A percentile compares a stretch with the other conserved stretches of the same genome.
Evolutionary conservation across 2,113 vertebrate species (phyloP).

Genomic region (Cavia aperea): DNA sequence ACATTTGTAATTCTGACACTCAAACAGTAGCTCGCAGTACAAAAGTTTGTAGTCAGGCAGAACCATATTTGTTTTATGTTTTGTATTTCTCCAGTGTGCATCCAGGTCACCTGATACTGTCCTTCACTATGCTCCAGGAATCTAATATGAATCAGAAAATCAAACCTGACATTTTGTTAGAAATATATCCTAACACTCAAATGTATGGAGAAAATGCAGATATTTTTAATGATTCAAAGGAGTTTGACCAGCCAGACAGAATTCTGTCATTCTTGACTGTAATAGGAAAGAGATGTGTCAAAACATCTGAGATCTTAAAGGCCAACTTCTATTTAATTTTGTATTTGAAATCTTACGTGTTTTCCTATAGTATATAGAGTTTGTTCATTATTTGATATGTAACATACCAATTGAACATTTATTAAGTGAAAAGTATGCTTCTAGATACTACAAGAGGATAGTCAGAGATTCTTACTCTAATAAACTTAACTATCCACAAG

Average conservation of each 20-base stretch:
- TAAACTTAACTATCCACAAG: conserved; percentile 9
- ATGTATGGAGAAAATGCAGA: not conserved
- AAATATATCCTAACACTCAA: not conserved
- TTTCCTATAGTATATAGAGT: not conserved
- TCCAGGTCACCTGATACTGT: not conserved
- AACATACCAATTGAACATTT: not conserved
- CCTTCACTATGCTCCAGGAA: conserved; percentile 30
- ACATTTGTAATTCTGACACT: not conserved
- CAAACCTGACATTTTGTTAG: conserved; percentile 14
- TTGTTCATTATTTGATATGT: not conserved
- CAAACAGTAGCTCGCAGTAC: not conserved
- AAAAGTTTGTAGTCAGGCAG: not conserved
- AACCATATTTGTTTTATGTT: not conserved
- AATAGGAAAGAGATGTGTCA: not conserved
- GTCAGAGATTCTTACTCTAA: conserved; percentile 1
- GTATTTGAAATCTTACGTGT: not conserved
- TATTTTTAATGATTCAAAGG: not conserved
- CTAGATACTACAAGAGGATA: not conserved
- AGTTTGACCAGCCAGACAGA: conserved; percentile 29
- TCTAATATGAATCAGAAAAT: conserved; percentile 28
- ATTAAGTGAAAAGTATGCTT: not conserved
- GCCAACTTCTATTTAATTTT: not conserved
- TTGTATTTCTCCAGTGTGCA: conserved; percentile 14
- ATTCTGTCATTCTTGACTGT: not conserved
- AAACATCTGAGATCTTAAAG: not conserved